Percentiles rank a stretch among this genome's conserved stretches.
These are phyloP conservation scores for Bursaphelenchus okinawaensis DNA, from an alignment of 2,888 invertebrate species.

Conservation along the genomic window DNA sequence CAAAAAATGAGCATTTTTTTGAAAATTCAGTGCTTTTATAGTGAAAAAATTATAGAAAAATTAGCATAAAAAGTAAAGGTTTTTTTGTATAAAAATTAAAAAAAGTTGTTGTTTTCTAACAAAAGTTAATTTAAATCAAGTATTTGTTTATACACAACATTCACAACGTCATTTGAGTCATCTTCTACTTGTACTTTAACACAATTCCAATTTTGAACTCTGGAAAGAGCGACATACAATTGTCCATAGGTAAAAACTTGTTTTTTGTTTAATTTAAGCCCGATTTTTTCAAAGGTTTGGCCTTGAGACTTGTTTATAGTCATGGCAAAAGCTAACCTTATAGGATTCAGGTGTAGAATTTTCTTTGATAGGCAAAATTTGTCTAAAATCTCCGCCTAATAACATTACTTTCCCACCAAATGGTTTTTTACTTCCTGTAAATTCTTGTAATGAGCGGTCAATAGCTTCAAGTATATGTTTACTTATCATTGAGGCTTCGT, in stretches of 20 bases:
- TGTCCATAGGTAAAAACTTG: conserved; percentile 6
- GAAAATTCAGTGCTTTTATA: too few relatives aligned
- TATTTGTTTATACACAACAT: too few relatives aligned
- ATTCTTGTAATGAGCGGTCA: conserved; percentile 14
- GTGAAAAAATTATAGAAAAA: too few relatives aligned
- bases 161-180: too few relatives aligned
- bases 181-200: too few relatives aligned
- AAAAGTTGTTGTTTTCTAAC: too few relatives aligned
- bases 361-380: conserved; percentile 22
- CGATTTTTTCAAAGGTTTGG: conserved; percentile 2
- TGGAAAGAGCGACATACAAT: conserved; percentile 6
- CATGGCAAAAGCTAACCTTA: conserved; percentile 4
- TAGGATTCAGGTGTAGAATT: too few relatives aligned
- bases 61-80: too few relatives aligned
- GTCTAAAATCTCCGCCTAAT: conserved; percentile 30
- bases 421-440: conserved; percentile 12
- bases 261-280: neutral
- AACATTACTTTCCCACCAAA: conserved; percentile 25
- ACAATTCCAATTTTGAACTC: neutral
- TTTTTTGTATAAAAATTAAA: too few relatives aligned
- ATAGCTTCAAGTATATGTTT: conserved; percentile 16
- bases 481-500: too few relatives aligned
- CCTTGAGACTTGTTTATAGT: conserved; percentile 17
- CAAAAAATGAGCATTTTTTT: too few relatives aligned
- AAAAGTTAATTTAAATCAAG: too few relatives aligned